A percentile compares a stretch with the other conserved stretches of the same genome.
Evolutionary conservation across 2,113 vertebrate genomes (phyloP).

Genomic region (Dasyurus viverrinus): DNA sequence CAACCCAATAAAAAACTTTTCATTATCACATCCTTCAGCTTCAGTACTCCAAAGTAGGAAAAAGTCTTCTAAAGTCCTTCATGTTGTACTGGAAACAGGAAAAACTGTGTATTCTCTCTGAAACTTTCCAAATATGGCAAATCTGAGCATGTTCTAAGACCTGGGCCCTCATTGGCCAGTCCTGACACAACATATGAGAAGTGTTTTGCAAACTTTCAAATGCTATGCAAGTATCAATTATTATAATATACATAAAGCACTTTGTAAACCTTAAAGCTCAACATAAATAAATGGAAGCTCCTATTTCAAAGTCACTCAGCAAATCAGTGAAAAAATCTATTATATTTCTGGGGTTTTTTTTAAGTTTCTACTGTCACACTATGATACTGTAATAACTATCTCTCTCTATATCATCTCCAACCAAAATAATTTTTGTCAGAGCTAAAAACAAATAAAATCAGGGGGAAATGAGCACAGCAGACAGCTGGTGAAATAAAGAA

Average conservation of each 20-base stretch:
- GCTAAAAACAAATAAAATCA: constrained; percentile 33
- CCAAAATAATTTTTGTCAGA: constrained; percentile 10
- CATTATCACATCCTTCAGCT: background rate
- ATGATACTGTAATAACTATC: background rate
- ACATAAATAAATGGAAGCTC: background rate
- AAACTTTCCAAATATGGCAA: background rate
- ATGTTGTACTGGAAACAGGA: background rate
- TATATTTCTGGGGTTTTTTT: background rate
- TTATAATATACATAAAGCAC: background rate
- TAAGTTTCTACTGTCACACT: background rate
- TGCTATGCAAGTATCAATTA: background rate
- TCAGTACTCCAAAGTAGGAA: background rate
- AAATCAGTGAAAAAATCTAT: background rate
- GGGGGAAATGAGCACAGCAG: constrained; percentile 57
- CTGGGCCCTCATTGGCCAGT: background rate
- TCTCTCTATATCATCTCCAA: constrained; percentile 23
- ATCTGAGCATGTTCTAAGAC: background rate
- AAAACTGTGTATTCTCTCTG: background rate
- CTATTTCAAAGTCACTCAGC: background rate
- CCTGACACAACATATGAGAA: background rate
- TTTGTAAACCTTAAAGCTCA: background rate
- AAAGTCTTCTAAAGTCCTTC: background rate
- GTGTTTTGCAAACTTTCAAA: background rate
- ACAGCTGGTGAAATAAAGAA: constrained; percentile 72
- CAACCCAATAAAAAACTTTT: background rate